These are phyloP conservation scores for Andrena cerasifolii DNA, from an alignment of 1,140 invertebrate species.

Conservation along the genomic window DNA sequence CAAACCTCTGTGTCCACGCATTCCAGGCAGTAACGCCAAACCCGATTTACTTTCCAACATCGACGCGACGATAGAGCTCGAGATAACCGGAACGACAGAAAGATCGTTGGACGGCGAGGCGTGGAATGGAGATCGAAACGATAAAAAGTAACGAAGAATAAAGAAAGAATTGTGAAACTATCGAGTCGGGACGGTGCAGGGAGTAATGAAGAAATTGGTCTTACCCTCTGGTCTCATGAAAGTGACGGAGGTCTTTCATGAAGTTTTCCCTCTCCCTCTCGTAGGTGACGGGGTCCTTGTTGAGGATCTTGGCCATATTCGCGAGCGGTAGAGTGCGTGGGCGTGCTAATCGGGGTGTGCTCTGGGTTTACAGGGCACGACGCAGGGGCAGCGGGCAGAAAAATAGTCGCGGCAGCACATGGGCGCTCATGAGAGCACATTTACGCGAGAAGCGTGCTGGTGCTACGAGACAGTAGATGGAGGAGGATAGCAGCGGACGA, in stretches of 20 bases:
- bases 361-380: slow-evolving; percentile 70
- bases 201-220: slow-evolving; percentile 49
- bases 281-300: slow-evolving; percentile 88
- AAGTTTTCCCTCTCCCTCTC: slow-evolving; percentile 88
- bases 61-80: too few relatives aligned
- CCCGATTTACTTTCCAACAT: too few relatives aligned
- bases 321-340: slow-evolving; percentile 58
- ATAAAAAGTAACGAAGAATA: neutral
- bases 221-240: slow-evolving; percentile 93
- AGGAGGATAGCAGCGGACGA: slow-evolving; percentile 30
- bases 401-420: slow-evolving; percentile 65
- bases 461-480: slow-evolving; percentile 13
- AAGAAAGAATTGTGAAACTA: neutral
- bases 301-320: slow-evolving; percentile 87
- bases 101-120: neutral
- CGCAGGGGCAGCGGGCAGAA: slow-evolving; percentile 58
- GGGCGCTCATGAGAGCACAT: slow-evolving; percentile 72
- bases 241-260: slow-evolving; percentile 90
- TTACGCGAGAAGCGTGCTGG: slow-evolving; percentile 66
- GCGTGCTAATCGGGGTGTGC: slow-evolving; percentile 67
- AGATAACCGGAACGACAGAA: too few relatives aligned
- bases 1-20: slow-evolving; percentile 37
- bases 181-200: neutral
- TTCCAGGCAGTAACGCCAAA: slow-evolving; percentile 8
- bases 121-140: neutral